These are phyloP conservation scores for Rhyacophila evoluta DNA, from an alignment of 2,888 invertebrate genomes.

Conservation along the genomic window DNA sequence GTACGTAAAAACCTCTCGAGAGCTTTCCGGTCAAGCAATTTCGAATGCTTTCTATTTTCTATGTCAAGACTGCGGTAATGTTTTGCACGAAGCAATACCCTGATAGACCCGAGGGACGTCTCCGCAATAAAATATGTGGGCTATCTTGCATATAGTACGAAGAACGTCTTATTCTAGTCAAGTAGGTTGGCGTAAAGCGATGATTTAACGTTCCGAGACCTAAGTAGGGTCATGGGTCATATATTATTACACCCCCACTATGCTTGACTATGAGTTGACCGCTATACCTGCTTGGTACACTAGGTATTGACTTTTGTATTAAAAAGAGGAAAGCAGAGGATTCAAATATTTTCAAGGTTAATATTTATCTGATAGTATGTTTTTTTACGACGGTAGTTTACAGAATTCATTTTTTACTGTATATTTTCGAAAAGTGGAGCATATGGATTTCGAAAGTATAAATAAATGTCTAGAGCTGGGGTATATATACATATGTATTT, in stretches of 20 bases:
- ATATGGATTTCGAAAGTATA: too few relatives aligned
- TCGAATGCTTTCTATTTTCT: slow-evolving; percentile 8
- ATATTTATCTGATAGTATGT: too few relatives aligned
- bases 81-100: neutral
- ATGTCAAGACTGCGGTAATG: neutral
- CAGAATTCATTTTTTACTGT: too few relatives aligned
- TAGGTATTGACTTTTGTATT: too few relatives aligned
- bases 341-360: too few relatives aligned
- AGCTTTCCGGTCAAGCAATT: neutral
- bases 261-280: too few relatives aligned
- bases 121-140: neutral
- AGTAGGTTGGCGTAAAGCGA: neutral
- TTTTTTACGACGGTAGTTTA: too few relatives aligned
- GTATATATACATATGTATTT: too few relatives aligned
- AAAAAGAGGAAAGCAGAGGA: too few relatives aligned
- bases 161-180: neutral
- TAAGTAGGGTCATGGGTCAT: neutral
- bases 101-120: slow-evolving; percentile 1
- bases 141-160: neutral
- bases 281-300: too few relatives aligned
- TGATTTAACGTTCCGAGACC: neutral
- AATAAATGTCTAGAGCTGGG: too few relatives aligned
- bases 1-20: neutral
- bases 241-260: neutral
- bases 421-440: too few relatives aligned